A percentile compares a stretch with the other conserved stretches of the same genome.
Conservation (phyloP, 2,113 vertebrate species). For the Pomatostomus ruficeps region DNA sequence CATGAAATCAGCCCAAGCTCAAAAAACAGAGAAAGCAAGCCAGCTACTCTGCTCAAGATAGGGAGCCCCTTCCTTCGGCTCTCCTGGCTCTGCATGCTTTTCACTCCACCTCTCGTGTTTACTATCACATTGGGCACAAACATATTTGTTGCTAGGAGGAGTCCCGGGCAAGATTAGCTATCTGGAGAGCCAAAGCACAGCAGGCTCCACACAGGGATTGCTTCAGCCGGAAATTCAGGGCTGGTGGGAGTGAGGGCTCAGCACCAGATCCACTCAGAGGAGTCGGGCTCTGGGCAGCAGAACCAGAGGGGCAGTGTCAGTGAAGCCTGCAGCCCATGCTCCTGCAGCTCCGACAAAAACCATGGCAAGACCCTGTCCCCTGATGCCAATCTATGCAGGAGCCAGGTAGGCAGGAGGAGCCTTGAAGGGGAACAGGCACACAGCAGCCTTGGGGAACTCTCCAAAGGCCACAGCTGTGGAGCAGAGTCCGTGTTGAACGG, state of each 20-base stretch:
- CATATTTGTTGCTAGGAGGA: constrained; percentile 48
- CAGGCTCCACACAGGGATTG: neutral
- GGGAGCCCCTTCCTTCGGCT: neutral
- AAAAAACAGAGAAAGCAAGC: neutral
- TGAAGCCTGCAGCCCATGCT: neutral
- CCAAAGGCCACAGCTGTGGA: neutral
- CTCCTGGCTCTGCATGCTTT: neutral
- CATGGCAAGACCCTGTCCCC: fast-evolving
- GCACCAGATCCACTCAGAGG: neutral
- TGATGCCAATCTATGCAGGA: neutral
- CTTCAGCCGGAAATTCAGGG: neutral
- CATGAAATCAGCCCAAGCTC: neutral
- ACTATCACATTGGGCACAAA: constrained; percentile 46
- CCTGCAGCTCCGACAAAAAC: neutral
- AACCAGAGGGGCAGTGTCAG: neutral
- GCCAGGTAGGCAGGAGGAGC: neutral
- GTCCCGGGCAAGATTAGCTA: neutral
- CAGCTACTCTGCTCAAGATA: neutral
- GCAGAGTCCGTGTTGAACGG: neutral
- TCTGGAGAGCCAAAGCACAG: neutral
- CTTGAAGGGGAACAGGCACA: neutral
- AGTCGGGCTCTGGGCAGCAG: neutral
- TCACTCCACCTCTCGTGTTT: neutral
- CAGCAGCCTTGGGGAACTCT: neutral
- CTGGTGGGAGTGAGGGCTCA: neutral